Evolutionary conservation across 1,140 invertebrate genomes (phyloP).

Genomic region (Drosophila lacteicornis): DNA sequence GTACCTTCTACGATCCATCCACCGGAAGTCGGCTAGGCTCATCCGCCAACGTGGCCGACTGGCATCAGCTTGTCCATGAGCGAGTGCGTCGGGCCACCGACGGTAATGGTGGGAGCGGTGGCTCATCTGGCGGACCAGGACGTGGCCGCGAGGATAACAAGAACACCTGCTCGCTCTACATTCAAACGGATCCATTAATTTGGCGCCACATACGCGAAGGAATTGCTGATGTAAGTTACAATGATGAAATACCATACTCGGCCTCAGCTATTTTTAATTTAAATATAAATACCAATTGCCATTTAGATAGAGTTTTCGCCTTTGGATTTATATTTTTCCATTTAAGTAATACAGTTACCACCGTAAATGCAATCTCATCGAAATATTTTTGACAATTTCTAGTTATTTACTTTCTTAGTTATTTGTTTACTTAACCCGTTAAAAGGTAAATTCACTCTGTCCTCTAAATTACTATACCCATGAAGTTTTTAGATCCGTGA

Average conservation of each 20-base stretch:
- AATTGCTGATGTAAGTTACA: slow-evolving; percentile 88
- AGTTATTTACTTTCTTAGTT: no score
- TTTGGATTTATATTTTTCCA: background rate
- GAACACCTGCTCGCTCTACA: slow-evolving; percentile 97
- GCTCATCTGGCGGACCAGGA: slow-evolving; percentile 76
- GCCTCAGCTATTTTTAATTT: background rate
- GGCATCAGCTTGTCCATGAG: slow-evolving; percentile 81
- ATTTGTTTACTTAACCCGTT: no score
- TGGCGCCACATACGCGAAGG: slow-evolving; percentile 95
- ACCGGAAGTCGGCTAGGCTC: slow-evolving; percentile 70
- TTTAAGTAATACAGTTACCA: no score
- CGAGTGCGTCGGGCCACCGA: slow-evolving; percentile 85
- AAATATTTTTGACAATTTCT: no score
- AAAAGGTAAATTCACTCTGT: no score
- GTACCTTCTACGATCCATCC: slow-evolving; percentile 77
- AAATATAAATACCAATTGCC: background rate
- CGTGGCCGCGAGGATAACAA: slow-evolving; percentile 89
- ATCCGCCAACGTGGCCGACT: slow-evolving; percentile 67
- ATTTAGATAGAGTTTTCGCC: background rate
- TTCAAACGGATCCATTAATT: slow-evolving; percentile 98
- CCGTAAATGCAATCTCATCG: no score
- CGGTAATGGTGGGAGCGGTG: slow-evolving; percentile 71
- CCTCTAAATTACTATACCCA: no score
- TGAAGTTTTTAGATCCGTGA: no score
- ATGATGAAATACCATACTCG: background rate